These are phyloP conservation scores for Luffia ferchaultella DNA, from an alignment of 2,888 invertebrate genomes.

Conservation along the genomic window DNA sequence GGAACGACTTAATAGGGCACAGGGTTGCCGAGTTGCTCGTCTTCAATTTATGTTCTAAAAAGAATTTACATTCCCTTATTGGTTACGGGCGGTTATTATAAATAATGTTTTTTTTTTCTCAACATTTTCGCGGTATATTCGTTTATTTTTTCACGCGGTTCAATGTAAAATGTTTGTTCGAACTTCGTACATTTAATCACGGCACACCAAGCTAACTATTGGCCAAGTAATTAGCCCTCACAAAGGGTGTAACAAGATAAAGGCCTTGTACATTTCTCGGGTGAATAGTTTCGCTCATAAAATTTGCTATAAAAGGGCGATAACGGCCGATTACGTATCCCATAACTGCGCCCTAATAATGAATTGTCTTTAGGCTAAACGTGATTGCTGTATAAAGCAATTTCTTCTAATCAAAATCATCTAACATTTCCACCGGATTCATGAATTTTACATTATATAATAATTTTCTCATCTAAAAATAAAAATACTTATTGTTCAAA, in stretches of 20 bases:
- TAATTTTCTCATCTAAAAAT: too few species aligned
- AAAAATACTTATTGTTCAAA: too few species aligned
- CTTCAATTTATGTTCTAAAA: conserved; percentile 16
- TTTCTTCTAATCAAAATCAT: too few species aligned
- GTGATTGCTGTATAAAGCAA: conserved; percentile 27
- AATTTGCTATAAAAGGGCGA: conserved; percentile 65
- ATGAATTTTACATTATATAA: too few species aligned
- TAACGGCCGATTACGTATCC: conserved; percentile 59
- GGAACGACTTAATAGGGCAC: conserved; percentile 43
- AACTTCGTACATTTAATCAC: not conserved
- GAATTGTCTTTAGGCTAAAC: conserved; percentile 61
- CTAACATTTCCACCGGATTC: too few species aligned
- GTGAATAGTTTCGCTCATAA: conserved; percentile 63
- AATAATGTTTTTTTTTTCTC: conserved; percentile 8
- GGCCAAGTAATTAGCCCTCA: conserved; percentile 37
- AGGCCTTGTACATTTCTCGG: conserved; percentile 47
- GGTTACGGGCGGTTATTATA: conserved; percentile 3
- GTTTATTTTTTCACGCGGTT: too few species aligned
- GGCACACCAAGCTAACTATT: conserved; percentile 2
- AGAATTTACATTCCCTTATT: conserved; percentile 8
- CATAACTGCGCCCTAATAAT: conserved; percentile 62
- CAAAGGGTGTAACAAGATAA: conserved; percentile 42
- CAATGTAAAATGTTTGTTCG: not conserved
- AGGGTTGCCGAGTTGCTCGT: conserved; percentile 25
- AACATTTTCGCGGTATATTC: too few species aligned